These are phyloP conservation scores for Falco punctatus DNA, from an alignment of 2,113 vertebrate genomes.

Conservation along the genomic window DNA sequence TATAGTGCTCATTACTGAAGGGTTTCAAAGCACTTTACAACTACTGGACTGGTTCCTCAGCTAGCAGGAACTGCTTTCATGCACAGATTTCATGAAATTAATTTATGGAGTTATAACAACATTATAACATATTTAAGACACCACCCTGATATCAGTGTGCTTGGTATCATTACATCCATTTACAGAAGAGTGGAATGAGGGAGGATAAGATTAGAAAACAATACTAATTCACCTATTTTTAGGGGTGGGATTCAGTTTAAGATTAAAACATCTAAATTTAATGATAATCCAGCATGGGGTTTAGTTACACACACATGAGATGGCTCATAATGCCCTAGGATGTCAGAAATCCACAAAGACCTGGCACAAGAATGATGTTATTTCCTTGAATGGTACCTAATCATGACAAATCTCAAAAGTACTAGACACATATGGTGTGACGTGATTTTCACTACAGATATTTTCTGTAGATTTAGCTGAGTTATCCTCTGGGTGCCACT, in stretches of 20 bases:
- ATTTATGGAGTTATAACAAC: neutral
- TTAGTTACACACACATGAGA: neutral
- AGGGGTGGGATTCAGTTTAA: neutral
- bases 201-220: neutral
- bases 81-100: neutral
- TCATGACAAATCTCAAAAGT: neutral
- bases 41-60: neutral
- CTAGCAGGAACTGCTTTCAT: neutral
- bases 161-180: neutral
- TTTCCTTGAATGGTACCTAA: neutral
- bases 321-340: neutral
- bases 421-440: accelerated
- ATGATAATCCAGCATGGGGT: neutral
- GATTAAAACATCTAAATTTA: neutral
- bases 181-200: neutral
- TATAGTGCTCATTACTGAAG: neutral
- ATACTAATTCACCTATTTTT: neutral
- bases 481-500: neutral
- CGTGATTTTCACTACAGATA: neutral
- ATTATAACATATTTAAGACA: neutral
- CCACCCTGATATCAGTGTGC: neutral
- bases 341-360: neutral
- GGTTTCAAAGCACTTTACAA: neutral
- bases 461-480: neutral
- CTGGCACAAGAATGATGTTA: neutral